Evolutionary conservation across 1,140 invertebrate species (phyloP).

Genomic region (Sinella curviseta): DNA sequence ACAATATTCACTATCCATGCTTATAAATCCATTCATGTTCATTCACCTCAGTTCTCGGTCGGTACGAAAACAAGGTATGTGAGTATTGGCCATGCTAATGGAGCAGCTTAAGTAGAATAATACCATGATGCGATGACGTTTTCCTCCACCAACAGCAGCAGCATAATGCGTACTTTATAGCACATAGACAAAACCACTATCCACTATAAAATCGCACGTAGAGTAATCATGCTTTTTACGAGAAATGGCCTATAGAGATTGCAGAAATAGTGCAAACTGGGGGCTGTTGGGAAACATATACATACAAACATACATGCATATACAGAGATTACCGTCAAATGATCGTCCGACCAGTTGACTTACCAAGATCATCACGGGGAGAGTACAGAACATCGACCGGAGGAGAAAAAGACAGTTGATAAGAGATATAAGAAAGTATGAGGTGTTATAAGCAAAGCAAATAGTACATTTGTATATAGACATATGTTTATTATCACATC

Average conservation of each 20-base stretch:
- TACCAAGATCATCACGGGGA: no score
- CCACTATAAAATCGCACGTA: no score
- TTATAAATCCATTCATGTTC: constrained; percentile 16
- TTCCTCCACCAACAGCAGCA: no score
- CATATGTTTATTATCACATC: neutral
- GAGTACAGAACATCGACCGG: neutral
- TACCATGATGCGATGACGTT: no score
- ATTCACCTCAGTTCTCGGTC: neutral
- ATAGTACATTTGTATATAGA: neutral
- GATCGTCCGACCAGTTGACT: neutral
- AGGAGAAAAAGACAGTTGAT: neutral
- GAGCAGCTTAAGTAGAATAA: no score
- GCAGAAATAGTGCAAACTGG: neutral
- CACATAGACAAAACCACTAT: no score
- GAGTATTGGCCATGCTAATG: no score
- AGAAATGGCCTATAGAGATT: no score
- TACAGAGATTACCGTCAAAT: neutral
- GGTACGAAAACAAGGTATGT: neutral
- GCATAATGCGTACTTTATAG: no score
- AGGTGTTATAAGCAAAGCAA: neutral
- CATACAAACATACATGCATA: no score
- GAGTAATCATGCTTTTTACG: no score
- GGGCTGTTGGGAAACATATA: no score
- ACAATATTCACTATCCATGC: neutral
- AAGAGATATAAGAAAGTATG: neutral